Percentiles rank a stretch among this genome's conserved stretches.
Evolutionary conservation across 2,888 invertebrate species (phyloP).

Genomic region (Drosophila nr. perissopoda): DNA sequence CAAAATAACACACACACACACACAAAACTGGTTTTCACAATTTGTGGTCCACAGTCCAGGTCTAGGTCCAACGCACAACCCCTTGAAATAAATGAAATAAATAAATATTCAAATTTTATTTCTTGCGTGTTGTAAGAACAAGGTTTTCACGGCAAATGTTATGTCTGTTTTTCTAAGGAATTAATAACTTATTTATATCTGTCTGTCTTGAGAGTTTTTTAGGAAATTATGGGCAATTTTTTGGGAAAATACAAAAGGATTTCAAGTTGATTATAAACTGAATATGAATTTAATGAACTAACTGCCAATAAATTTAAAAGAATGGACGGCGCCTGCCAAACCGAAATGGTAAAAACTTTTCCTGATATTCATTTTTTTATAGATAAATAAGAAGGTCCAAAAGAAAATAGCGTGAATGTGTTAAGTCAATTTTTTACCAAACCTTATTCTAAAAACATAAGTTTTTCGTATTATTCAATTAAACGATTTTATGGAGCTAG

Average conservation of each 20-base stretch:
- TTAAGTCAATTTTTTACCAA: neutral
- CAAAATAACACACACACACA: conserved; percentile 23
- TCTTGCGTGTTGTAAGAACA: conserved; percentile 25
- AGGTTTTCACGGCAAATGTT: conserved; percentile 50
- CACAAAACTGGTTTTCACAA: conserved; percentile 64
- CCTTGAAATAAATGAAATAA: conserved; percentile 19
- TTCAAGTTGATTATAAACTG: conserved; percentile 24
- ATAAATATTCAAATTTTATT: conserved; percentile 63
- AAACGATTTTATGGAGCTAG: neutral
- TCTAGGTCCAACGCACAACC: conserved; percentile 46
- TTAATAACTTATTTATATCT: conserved; percentile 59
- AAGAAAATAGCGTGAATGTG: neutral
- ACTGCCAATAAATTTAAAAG: neutral
- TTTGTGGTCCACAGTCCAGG: conserved; percentile 31
- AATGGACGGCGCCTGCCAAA: neutral
- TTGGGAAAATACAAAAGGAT: conserved; percentile 39
- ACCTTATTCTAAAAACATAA: neutral
- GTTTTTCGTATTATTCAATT: neutral
- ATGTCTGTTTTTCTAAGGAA: conserved; percentile 21
- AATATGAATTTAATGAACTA: neutral
- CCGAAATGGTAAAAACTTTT: neutral
- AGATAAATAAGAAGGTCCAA: neutral
- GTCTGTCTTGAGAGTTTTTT: conserved; percentile 28
- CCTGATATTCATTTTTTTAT: neutral
- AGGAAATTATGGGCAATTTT: conserved; percentile 30